These are phyloP conservation scores for Drosophila subsilvestris DNA, from an alignment of 2,888 invertebrate species.

Conservation along the genomic window DNA sequence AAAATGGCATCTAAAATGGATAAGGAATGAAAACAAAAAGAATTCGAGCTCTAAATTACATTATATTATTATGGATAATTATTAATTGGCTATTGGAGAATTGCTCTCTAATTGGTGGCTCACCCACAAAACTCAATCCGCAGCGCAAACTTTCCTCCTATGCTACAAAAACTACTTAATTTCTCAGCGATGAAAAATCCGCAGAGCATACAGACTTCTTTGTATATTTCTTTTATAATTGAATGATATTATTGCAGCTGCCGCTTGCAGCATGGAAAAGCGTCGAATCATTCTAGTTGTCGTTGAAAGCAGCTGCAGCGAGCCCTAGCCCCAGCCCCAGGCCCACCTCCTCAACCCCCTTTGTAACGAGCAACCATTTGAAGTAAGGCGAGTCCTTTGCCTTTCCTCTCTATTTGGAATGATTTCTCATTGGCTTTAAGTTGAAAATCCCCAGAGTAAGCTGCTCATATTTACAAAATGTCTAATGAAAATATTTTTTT, in stretches of 20 bases:
- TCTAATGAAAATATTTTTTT: constrained; percentile 77
- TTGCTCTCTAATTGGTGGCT: no score
- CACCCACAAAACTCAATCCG: no score
- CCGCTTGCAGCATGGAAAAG: neutral
- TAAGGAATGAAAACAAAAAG: no score
- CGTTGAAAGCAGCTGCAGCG: constrained; percentile 4
- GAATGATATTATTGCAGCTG: constrained; percentile 8
- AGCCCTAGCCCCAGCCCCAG: neutral
- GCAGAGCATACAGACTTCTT: constrained; percentile 10
- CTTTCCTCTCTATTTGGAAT: constrained; percentile 31
- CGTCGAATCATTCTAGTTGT: constrained; percentile 24
- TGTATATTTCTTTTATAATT: constrained; percentile 5
- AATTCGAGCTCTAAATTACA: no score
- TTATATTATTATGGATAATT: no score
- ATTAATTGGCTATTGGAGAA: no score
- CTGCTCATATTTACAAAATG: constrained; percentile 76
- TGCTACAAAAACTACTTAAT: neutral
- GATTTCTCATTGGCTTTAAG: constrained; percentile 58
- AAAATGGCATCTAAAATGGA: no score
- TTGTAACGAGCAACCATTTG: neutral
- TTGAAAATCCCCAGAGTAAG: constrained; percentile 54
- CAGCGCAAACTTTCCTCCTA: neutral
- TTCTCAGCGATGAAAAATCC: neutral
- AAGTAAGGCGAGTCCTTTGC: neutral
- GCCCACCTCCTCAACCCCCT: neutral